Evolutionary conservation across 1,140 invertebrate species (phyloP), one percentile per base, ranked within the genome.

Genomic region (Lordiphosa collinella): DNA sequence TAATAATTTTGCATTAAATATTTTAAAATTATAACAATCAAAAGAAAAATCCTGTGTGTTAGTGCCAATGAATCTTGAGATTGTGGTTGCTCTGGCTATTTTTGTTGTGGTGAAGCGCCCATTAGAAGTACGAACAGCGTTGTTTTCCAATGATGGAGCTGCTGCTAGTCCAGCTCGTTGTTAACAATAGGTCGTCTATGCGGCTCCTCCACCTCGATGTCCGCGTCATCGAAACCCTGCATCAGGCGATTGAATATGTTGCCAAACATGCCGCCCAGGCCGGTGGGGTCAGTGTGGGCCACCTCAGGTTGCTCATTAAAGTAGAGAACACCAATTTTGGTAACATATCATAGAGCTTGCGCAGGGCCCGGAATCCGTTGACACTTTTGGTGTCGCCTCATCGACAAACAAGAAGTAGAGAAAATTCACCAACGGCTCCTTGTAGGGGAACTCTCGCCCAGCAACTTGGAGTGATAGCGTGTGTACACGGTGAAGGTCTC

Each of bases 351-450:
- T 96, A 97, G 56, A 95, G 92, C 79, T 95, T 93, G 89, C 94
- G 94, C 8, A 97, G 89, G 2, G 92, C 92, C 61, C 93, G 94
- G 78, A 73, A 93, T 90, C 78, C 79, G 37, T 63, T 44, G 0
- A 86, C 64, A 36, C 75, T 37, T 43, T 74, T 71, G 0, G 50
- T 92, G 89, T 98, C 95, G 80, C n/a, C n/a, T n/a, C n/a, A 98
- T 93, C 95, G 91, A n/a, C n/a, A 48, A 99, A 90, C 60, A 99
- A 90, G 89, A 97, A 96, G 92, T 94, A 97, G 44, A 97, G 89
- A 89, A 98, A 98, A 90, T 99, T 98, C 4, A 98, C 90, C 58
- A 98, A 89, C 25, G 97, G 97, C 64, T 94, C 91, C 65, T 94
- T 89, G 90, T 93, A 98, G 14, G 97, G 96, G 34, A 95, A 95